Conservation (phyloP, 2,113 vertebrate genomes). For the Eptesicus fuscus region DNA sequence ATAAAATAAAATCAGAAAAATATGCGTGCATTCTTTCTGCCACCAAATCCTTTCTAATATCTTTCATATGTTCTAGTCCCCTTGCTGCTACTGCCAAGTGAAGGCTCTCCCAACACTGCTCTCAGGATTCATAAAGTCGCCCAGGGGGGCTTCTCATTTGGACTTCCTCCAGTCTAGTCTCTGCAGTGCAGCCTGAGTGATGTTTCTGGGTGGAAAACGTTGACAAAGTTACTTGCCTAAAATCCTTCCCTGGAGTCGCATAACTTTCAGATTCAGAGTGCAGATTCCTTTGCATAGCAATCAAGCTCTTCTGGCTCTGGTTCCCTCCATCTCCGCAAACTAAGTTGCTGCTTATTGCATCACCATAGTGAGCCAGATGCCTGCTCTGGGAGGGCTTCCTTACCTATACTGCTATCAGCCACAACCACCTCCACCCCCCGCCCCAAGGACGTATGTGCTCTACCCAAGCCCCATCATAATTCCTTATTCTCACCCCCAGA, state of each 20-base stretch:
- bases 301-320: background rate
- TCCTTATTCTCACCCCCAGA: background rate
- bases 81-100: background rate
- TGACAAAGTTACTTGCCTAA: background rate
- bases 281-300: background rate
- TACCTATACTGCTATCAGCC: background rate
- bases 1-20: conserved; percentile 25
- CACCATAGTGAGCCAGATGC: accelerated
- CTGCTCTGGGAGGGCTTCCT: background rate
- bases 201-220: background rate
- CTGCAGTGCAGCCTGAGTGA: background rate
- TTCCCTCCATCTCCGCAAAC: background rate
- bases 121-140: background rate
- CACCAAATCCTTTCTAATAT: background rate
- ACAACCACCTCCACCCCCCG: accelerated
- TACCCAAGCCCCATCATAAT: background rate
- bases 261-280: background rate
- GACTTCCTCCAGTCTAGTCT: background rate
- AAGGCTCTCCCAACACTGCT: background rate
- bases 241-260: background rate
- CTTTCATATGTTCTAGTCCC: background rate
- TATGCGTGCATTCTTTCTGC: background rate
- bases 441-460: too few relatives aligned
- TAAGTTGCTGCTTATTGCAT: background rate
- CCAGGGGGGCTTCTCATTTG: background rate